These are phyloP conservation scores for Drosophila dives DNA, from an alignment of 2,888 invertebrate genomes.

Conservation along the genomic window DNA sequence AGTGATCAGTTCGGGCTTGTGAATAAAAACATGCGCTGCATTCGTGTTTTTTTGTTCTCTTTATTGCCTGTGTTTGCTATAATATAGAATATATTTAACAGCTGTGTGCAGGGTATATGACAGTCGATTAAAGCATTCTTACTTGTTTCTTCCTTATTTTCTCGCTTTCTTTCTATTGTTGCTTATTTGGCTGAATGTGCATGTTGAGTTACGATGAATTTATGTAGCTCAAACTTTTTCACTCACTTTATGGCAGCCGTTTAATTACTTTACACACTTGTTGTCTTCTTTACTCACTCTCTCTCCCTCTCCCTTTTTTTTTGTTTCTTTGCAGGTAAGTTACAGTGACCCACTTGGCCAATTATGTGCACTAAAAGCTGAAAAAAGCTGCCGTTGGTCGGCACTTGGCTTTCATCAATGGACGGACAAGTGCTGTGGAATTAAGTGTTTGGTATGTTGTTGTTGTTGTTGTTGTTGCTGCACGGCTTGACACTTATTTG, in stretches of 20 bases:
- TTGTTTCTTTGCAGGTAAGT: constrained; percentile 67
- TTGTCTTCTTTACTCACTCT: constrained; percentile 22
- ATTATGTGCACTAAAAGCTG: constrained; percentile 52
- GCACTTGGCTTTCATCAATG: constrained; percentile 64
- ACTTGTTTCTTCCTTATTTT: background rate
- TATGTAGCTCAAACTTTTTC: constrained; percentile 39
- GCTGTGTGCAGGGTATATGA: too few relatives aligned
- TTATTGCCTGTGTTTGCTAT: too few relatives aligned
- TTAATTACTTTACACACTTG: constrained; percentile 62
- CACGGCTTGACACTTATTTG: constrained; percentile 51
- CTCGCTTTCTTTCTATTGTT: constrained; percentile 34
- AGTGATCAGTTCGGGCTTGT: too few relatives aligned
- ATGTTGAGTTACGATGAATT: constrained; percentile 51
- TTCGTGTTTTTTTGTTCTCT: too few relatives aligned
- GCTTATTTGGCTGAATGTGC: constrained; percentile 38
- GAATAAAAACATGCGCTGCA: too few relatives aligned
- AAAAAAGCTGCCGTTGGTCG: constrained; percentile 22
- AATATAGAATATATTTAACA: too few relatives aligned
- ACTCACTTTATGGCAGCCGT: constrained; percentile 51
- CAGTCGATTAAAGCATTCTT: too few relatives aligned
- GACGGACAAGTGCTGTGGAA: constrained; percentile 45
- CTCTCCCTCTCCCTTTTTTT: constrained; percentile 8
- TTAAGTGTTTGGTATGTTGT: constrained; percentile 27
- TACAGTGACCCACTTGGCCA: constrained; percentile 71
- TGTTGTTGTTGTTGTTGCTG: constrained; percentile 7